phyloP scores from a whole-genome alignment of 1,140 invertebrate species.

The Nasonia longicornis region DNA sequence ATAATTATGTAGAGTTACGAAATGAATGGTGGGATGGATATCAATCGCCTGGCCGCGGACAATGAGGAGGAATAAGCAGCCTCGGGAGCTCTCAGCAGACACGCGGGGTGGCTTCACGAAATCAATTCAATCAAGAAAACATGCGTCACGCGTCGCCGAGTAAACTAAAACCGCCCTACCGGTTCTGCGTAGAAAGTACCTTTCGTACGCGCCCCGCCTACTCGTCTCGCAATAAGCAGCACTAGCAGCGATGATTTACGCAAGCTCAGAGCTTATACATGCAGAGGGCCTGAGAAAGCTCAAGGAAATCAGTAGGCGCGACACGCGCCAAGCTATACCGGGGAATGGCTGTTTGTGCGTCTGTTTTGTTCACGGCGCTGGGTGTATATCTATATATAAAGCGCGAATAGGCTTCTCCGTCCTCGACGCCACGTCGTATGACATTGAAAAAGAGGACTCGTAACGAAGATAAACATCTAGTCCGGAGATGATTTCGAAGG shows the following conservation, averaged over 20 bases:
- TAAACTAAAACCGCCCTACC: neutral
- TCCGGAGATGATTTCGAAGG: neutral
- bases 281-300: neutral
- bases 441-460: neutral
- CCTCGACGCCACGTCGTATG: neutral
- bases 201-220: neutral
- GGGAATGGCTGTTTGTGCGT: neutral
- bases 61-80: neutral
- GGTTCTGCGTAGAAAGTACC: slow-evolving; percentile 1
- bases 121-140: slow-evolving; percentile 23
- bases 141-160: neutral
- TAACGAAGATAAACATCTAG: neutral
- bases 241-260: neutral
- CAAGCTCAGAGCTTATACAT: slow-evolving; percentile 5
- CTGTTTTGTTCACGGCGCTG: neutral
- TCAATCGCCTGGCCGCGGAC: neutral
- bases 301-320: slow-evolving; percentile 20
- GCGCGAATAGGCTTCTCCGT: neutral
- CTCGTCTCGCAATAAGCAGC: slow-evolving; percentile 3
- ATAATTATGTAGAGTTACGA: too few species aligned
- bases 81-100: neutral
- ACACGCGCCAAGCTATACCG: slow-evolving; percentile 5
- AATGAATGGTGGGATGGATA: too few species aligned
- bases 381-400: neutral
- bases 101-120: neutral